phyloP scores from a whole-genome alignment of 2,113 vertebrate species.

The Noctilio leporinus region DNA sequence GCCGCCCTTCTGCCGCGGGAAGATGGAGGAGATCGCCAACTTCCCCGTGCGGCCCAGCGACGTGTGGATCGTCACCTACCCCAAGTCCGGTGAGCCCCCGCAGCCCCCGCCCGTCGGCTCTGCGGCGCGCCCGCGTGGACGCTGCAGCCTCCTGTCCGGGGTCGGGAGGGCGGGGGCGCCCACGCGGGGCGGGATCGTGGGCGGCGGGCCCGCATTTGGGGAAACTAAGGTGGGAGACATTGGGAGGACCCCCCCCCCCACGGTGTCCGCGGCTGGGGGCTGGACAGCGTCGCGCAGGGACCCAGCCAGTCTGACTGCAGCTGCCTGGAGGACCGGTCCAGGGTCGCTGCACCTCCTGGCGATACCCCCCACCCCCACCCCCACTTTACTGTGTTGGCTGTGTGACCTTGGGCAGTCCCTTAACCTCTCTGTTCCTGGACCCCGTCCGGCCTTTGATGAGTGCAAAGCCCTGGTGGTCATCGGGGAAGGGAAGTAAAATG shows the following conservation, averaged over 20 bases:
- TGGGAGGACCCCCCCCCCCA: too few species aligned
- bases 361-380: too few species aligned
- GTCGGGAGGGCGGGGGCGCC: not conserved
- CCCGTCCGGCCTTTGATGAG: not conserved
- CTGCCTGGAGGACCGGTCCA: not conserved
- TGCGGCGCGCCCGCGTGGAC: not conserved
- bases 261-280: not conserved
- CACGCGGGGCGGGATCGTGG: not conserved
- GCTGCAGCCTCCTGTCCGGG: not conserved
- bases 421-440: not conserved
- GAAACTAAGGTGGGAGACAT: not conserved
- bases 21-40: slow-evolving; percentile 96
- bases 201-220: not conserved
- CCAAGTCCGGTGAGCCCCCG: slow-evolving; percentile 89
- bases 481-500: not conserved
- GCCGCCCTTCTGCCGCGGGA: slow-evolving; percentile 97
- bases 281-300: not conserved
- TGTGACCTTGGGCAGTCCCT: slow-evolving; percentile 44
- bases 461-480: not conserved
- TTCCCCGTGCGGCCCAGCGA: slow-evolving; percentile 95
- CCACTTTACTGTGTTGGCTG: not conserved
- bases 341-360: not conserved
- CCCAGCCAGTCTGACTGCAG: not conserved
- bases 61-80: slow-evolving; percentile 98
- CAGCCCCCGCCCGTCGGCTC: not conserved